These are phyloP conservation scores for Sussaba pulchella DNA, from an alignment of 2,888 invertebrate species.

Conservation along the genomic window DNA sequence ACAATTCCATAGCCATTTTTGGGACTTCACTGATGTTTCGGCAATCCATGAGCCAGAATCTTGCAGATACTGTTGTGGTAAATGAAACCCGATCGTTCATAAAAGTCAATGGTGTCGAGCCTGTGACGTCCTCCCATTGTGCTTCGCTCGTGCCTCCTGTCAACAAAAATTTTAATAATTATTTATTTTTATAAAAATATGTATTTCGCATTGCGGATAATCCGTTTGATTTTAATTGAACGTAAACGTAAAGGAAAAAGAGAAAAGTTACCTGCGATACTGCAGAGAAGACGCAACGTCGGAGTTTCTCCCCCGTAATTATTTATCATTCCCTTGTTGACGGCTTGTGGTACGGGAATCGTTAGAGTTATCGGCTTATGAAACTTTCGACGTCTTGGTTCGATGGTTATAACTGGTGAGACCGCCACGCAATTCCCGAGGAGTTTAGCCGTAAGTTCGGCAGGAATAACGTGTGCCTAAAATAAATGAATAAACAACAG, in stretches of 20 bases:
- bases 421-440: slow-evolving; percentile 98
- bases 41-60: slow-evolving; percentile 99
- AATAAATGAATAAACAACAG: neutral
- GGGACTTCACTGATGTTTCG: slow-evolving; percentile 97
- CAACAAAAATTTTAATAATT: too few relatives aligned
- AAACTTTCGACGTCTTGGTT: slow-evolving; percentile 98
- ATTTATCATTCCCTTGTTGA: slow-evolving; percentile 93
- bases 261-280: slow-evolving; percentile 97
- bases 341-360: slow-evolving; percentile 89
- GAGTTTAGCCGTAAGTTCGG: slow-evolving; percentile 93
- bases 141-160: slow-evolving; percentile 97
- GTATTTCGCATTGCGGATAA: too few relatives aligned
- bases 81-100: slow-evolving; percentile 99
- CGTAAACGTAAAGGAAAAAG: neutral
- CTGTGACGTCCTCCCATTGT: slow-evolving; percentile 99
- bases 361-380: slow-evolving; percentile 99
- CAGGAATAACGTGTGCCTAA: slow-evolving; percentile 96
- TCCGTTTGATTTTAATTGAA: neutral
- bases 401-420: slow-evolving; percentile 99
- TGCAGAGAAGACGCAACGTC: slow-evolving; percentile 95
- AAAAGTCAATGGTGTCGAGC: slow-evolving; percentile 98
- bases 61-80: slow-evolving; percentile 99
- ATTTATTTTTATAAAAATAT: too few relatives aligned
- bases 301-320: slow-evolving; percentile 92
- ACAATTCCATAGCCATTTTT: slow-evolving; percentile 98